phyloP scores from a whole-genome alignment of 2,888 invertebrate species.

The Caenorhabditis sp. region DNA sequence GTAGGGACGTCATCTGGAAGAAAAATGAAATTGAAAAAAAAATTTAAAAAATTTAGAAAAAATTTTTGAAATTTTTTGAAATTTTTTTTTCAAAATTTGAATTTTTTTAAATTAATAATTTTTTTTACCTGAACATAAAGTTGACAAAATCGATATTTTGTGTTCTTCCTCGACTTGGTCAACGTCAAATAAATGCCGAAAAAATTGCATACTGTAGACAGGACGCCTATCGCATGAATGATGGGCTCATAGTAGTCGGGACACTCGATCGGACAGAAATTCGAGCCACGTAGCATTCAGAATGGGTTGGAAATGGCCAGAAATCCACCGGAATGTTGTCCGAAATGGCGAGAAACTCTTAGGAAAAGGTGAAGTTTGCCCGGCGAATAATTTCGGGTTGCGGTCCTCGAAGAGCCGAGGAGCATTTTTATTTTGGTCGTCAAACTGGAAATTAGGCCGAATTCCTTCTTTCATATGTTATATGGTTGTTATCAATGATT shows the following conservation, averaged over 20 bases:
- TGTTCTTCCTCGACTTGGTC: conserved; percentile 25
- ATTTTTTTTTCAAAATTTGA: too few relatives aligned
- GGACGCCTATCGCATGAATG: conserved; percentile 19
- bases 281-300: conserved; percentile 29
- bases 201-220: conserved; percentile 29
- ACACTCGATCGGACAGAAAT: conserved; percentile 37
- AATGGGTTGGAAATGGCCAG: not conserved
- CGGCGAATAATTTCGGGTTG: not conserved
- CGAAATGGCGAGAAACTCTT: conserved; percentile 12
- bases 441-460: not conserved
- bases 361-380: not conserved
- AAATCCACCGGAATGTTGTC: not conserved
- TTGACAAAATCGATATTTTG: conserved; percentile 38
- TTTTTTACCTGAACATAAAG: conserved; percentile 39
- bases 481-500: conserved; percentile 5
- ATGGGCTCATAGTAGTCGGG: conserved; percentile 38
- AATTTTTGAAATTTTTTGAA: too few relatives aligned
- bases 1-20: conserved; percentile 29
- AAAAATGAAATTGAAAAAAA: not conserved
- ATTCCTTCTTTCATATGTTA: too few relatives aligned
- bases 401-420: not conserved
- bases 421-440: conserved; percentile 9
- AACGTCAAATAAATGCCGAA: conserved; percentile 23
- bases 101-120: not conserved
- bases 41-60: too few relatives aligned